A percentile compares a stretch with the other conserved stretches of the same genome.
phyloP scores from a whole-genome alignment of 1,140 invertebrate species.

The Pachyrhynchus sulphureomaculatus region DNA sequence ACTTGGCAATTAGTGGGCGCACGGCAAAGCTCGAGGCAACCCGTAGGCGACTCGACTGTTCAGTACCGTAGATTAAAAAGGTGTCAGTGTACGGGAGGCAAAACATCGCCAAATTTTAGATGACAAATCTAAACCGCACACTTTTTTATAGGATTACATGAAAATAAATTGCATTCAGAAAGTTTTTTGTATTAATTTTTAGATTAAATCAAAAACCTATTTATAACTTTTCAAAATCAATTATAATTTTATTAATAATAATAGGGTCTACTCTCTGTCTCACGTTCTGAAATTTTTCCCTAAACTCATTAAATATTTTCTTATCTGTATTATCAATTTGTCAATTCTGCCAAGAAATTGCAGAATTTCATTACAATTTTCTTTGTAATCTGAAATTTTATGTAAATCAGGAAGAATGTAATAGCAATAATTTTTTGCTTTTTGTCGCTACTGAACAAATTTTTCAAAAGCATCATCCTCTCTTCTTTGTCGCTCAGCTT shows the following conservation, averaged over 20 bases:
- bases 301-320: neutral
- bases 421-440: neutral
- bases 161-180: too few species aligned
- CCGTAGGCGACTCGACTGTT: too few species aligned
- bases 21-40: too few species aligned
- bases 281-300: neutral
- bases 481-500: neutral
- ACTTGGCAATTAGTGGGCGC: too few species aligned
- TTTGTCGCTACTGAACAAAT: neutral
- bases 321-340: neutral
- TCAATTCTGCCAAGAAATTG: neutral
- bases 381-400: neutral
- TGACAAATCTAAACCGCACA: too few species aligned
- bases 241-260: neutral
- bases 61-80: too few species aligned
- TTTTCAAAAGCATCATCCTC: slow-evolving; percentile 11
- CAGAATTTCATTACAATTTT: neutral
- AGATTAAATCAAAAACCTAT: too few species aligned
- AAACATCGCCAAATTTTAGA: too few species aligned
- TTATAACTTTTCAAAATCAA: neutral
- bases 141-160: too few species aligned
- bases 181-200: too few species aligned
- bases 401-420: neutral
- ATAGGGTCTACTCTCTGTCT: neutral
- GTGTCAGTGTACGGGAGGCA: too few species aligned